A percentile compares a stretch with the other conserved stretches of the same genome.
These are phyloP conservation scores for Fundulus diaphanus DNA, from an alignment of 2,797 vertebrate species.

Conservation along the genomic window DNA sequence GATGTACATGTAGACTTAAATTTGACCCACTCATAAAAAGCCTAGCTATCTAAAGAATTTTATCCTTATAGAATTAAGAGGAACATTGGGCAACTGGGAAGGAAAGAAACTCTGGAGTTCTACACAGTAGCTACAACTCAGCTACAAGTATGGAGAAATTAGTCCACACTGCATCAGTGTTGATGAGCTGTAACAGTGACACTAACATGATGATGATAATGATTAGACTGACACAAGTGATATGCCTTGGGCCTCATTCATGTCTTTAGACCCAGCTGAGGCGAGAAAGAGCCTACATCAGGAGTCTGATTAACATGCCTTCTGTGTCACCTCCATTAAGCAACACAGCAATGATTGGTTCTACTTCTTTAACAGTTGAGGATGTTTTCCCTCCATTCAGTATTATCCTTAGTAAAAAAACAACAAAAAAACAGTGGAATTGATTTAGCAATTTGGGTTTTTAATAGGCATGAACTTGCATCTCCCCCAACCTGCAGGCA, in stretches of 20 bases:
- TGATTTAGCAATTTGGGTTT: not conserved
- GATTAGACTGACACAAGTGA: conserved; percentile 3
- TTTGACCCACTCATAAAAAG: no score
- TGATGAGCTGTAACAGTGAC: not conserved
- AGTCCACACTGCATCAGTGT: not conserved
- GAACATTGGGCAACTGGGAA: not conserved
- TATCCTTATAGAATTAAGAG: no score
- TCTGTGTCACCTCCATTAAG: not conserved
- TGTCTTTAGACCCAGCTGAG: conserved; percentile 10
- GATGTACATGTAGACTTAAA: no score
- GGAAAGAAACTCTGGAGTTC: not conserved
- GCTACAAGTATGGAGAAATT: not conserved
- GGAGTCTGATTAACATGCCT: conserved; percentile 1
- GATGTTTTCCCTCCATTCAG: not conserved
- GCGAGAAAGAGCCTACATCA: conserved; percentile 8
- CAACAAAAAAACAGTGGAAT: not conserved
- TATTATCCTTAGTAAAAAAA: no score
- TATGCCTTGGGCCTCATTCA: conserved; percentile 7
- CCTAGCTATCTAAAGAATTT: no score
- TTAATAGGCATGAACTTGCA: not conserved
- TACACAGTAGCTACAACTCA: not conserved
- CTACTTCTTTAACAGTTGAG: not conserved
- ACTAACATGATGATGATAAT: not conserved
- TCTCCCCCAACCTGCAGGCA: no score
- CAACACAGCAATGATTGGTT: not conserved